Conservation (phyloP, 2,797 vertebrate species). For the Amblyraja radiata region DNA sequence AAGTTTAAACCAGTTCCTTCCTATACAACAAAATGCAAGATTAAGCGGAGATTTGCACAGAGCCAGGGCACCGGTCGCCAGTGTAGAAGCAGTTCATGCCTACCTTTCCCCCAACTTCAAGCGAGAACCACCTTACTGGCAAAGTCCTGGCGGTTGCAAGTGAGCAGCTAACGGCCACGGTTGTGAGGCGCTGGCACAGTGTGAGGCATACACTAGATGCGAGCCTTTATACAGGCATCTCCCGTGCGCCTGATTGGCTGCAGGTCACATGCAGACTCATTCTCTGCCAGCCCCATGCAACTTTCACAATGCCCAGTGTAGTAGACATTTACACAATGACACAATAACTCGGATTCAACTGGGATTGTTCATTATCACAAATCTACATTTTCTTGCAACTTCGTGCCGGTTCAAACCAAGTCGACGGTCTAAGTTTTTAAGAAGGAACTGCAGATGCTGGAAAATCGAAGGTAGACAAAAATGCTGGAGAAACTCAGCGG, state of each 20-base stretch:
- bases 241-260: conserved; percentile 20
- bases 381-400: not conserved
- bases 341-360: not conserved
- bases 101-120: not conserved
- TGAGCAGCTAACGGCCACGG: not conserved
- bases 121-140: not conserved
- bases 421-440: too few species aligned
- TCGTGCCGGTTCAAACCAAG: not conserved
- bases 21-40: not conserved
- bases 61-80: not conserved
- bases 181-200: not conserved
- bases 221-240: conserved; percentile 11
- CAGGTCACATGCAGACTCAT: conserved; percentile 9
- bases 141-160: not conserved
- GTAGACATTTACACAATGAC: not conserved
- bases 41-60: not conserved
- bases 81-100: not conserved
- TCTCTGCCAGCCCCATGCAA: not conserved
- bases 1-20: too few species aligned
- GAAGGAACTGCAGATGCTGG: too few species aligned
- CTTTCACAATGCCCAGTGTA: not conserved
- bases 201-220: not conserved
- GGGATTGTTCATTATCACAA: not conserved
- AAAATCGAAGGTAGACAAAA: too few species aligned
- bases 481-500: too few species aligned